Percentiles rank a stretch among this genome's conserved stretches.
Evolutionary conservation across 2,797 vertebrate species (phyloP).

Genomic region (Pogoniulus pusillus): DNA sequence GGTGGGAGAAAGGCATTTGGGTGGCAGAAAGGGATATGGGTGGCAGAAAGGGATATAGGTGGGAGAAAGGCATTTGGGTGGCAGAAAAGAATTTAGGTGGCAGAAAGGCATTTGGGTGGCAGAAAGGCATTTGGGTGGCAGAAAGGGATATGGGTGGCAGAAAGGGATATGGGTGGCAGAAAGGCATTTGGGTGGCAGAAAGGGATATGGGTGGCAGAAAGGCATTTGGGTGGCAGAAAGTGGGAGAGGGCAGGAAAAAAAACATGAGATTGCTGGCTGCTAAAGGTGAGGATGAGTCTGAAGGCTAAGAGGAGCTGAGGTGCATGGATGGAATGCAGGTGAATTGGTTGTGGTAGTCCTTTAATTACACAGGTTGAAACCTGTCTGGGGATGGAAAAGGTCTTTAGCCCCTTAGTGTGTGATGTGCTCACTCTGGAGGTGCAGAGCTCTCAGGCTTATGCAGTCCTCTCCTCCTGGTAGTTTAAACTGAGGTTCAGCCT

Average conservation of each 20-base stretch:
- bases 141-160: background rate
- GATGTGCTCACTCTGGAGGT: background rate
- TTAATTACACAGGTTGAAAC: background rate
- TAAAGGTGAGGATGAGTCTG: background rate
- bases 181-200: background rate
- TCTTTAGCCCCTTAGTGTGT: background rate
- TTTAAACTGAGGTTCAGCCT: background rate
- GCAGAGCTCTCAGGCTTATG: background rate
- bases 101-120: background rate
- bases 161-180: background rate
- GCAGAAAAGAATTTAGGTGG: background rate
- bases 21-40: background rate
- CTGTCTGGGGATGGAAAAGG: background rate
- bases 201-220: background rate
- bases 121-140: background rate
- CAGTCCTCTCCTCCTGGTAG: background rate
- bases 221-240: background rate
- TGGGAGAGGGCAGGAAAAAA: background rate
- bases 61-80: no score
- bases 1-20: no score
- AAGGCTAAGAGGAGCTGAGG: background rate
- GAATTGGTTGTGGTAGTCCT: background rate
- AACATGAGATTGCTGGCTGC: background rate
- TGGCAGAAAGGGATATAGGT: background rate
- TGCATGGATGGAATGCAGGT: background rate